These are phyloP conservation scores for Cottus gobio DNA, from an alignment of 2,113 vertebrate species.

Conservation along the genomic window DNA sequence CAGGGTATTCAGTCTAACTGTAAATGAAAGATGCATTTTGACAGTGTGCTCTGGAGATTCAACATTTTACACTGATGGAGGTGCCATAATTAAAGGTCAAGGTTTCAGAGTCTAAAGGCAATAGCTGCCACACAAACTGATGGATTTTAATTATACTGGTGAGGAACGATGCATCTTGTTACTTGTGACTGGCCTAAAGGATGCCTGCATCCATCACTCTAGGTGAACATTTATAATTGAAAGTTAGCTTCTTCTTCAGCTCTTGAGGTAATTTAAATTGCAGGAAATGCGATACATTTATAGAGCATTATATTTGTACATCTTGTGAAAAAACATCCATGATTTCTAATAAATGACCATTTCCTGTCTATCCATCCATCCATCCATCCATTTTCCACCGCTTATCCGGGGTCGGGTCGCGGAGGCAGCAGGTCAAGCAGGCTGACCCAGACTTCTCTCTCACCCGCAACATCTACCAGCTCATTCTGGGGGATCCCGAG, in stretches of 20 bases:
- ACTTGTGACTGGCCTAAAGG: slow-evolving; percentile 5
- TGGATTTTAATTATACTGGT: slow-evolving; percentile 50
- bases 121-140: slow-evolving; percentile 23
- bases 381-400: no score
- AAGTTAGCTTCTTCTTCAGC: slow-evolving; percentile 14
- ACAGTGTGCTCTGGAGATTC: slow-evolving; percentile 20
- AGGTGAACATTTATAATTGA: slow-evolving; percentile 15
- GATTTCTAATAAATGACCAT: not conserved
- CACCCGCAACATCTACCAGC: no score
- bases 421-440: no score
- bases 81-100: slow-evolving; percentile 63
- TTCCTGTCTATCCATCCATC: not conserved
- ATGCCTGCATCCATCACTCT: slow-evolving; percentile 21
- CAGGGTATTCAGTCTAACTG: not conserved
- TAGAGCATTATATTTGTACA: not conserved
- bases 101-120: slow-evolving; percentile 44
- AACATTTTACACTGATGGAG: slow-evolving; percentile 35
- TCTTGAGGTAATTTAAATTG: slow-evolving; percentile 4
- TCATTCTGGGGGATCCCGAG: no score
- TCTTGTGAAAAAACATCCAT: not conserved
- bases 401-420: no score
- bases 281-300: slow-evolving; percentile 5
- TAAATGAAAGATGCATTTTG: slow-evolving; percentile 21
- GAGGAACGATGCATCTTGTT: slow-evolving; percentile 34
- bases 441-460: no score